These are phyloP conservation scores for Pseudoatta argentina DNA, from an alignment of 1,140 invertebrate genomes.

Conservation along the genomic window DNA sequence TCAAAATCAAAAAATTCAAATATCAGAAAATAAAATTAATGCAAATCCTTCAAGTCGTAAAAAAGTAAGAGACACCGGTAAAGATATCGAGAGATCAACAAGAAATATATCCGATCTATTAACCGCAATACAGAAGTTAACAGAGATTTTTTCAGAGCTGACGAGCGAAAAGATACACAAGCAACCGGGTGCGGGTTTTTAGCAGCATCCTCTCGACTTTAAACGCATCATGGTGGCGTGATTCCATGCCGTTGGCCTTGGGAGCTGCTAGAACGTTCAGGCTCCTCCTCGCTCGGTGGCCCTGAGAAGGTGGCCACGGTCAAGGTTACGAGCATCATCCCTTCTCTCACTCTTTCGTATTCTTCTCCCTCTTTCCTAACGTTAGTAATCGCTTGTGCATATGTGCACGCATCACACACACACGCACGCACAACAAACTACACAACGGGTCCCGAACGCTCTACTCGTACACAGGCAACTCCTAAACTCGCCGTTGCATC, in stretches of 20 bases:
- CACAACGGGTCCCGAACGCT: background rate
- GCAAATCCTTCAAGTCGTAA: background rate
- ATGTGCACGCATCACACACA: background rate
- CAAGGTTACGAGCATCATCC: constrained; percentile 78
- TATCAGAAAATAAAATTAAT: background rate
- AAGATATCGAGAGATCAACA: background rate
- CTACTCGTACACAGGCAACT: background rate
- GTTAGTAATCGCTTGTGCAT: constrained; percentile 21
- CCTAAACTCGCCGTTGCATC: constrained; percentile 49
- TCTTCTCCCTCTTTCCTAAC: constrained; percentile 26
- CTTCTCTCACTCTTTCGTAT: constrained; percentile 26
- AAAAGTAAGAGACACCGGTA: background rate
- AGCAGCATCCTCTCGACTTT: constrained; percentile 68
- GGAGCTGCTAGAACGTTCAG: constrained; percentile 75
- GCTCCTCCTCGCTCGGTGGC: constrained; percentile 74
- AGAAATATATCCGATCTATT: background rate
- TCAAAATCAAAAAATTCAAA: background rate
- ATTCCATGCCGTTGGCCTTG: constrained; percentile 80
- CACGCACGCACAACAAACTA: background rate
- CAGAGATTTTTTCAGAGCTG: constrained; percentile 14
- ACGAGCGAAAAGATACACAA: constrained; percentile 13
- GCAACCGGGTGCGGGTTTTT: constrained; percentile 53
- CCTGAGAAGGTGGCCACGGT: constrained; percentile 80
- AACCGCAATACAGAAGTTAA: constrained; percentile 4
- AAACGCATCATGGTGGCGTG: constrained; percentile 77